phyloP scores from a whole-genome alignment of 2,888 invertebrate genomes.

The Sesia bembeciformis region DNA sequence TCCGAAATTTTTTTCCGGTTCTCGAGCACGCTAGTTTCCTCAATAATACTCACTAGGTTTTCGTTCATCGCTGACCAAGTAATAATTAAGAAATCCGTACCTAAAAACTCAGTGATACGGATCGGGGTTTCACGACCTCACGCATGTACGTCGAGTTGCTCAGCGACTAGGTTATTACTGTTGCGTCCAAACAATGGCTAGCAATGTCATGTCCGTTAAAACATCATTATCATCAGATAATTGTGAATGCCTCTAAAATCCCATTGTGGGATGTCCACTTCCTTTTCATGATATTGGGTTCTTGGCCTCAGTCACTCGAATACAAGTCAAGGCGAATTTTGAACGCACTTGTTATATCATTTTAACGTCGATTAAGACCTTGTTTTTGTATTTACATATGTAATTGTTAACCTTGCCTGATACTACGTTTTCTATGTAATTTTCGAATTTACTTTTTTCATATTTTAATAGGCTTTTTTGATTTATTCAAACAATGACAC shows the following conservation, averaged over 20 bases:
- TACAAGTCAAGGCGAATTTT: slow-evolving; percentile 55
- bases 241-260: background rate
- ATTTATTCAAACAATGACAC: background rate
- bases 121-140: no score
- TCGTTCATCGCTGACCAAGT: no score
- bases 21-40: no score
- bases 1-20: no score
- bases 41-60: no score
- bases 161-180: no score
- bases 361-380: slow-evolving; percentile 46
- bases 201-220: background rate
- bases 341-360: slow-evolving; percentile 33
- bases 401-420: slow-evolving; percentile 40
- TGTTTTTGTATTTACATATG: slow-evolving; percentile 54
- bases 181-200: background rate
- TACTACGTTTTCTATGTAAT: slow-evolving; percentile 28
- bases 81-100: no score
- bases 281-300: slow-evolving; percentile 36
- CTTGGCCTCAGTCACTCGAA: slow-evolving; percentile 23
- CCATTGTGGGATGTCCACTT: slow-evolving; percentile 28
- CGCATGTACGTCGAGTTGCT: no score
- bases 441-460: background rate
- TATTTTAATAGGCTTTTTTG: background rate
- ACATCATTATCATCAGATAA: background rate
- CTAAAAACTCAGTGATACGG: no score